These are phyloP conservation scores for Drosophila kanekoi DNA, from an alignment of 2,888 invertebrate genomes.

Conservation along the genomic window DNA sequence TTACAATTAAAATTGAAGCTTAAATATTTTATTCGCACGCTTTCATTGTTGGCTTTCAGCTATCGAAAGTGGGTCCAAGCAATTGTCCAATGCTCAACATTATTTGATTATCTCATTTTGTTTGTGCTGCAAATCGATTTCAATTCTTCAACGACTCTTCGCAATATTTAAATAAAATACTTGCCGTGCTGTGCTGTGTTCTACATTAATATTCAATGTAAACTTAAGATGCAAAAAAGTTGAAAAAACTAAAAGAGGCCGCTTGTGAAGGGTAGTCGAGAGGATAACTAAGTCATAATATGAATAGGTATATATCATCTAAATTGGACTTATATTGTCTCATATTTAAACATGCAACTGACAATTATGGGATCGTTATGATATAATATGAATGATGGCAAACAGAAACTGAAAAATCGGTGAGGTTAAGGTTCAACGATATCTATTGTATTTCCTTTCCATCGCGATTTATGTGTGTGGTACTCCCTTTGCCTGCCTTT, in stretches of 20 bases:
- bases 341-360: no score
- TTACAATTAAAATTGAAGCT: slow-evolving; percentile 17
- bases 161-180: slow-evolving; percentile 13
- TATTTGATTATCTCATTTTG: slow-evolving; percentile 50
- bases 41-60: slow-evolving; percentile 14
- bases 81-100: slow-evolving; percentile 13
- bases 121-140: slow-evolving; percentile 57
- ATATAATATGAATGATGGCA: no score
- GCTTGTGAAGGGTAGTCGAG: no score
- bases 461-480: no score
- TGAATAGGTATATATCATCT: neutral
- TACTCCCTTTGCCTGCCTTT: no score
- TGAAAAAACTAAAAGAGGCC: neutral
- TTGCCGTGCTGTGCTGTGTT: slow-evolving; percentile 2
- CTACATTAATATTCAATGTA: slow-evolving; percentile 25
- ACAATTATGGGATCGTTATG: no score
- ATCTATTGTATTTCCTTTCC: no score
- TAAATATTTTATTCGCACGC: slow-evolving; percentile 16
- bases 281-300: no score
- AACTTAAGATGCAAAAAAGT: neutral
- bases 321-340: neutral
- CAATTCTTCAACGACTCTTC: slow-evolving; percentile 41
- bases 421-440: no score
- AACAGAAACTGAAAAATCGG: no score
- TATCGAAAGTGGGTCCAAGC: slow-evolving; percentile 9